These are phyloP conservation scores for Cranoglanis bouderius DNA, from an alignment of 2,113 vertebrate genomes.

Conservation along the genomic window DNA sequence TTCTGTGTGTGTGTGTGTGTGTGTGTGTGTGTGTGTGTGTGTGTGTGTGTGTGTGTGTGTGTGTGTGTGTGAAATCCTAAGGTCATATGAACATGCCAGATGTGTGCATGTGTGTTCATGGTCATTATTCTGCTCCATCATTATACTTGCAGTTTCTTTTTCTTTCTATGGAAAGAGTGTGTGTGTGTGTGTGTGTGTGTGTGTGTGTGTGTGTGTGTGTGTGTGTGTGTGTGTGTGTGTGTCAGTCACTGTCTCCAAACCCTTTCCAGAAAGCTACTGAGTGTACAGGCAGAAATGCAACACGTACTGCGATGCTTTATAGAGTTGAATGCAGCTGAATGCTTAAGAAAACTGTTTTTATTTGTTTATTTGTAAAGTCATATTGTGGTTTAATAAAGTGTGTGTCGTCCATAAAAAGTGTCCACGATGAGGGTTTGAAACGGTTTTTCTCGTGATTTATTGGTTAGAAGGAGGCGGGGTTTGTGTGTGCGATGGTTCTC, in stretches of 20 bases:
- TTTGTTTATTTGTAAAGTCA: neutral
- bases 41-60: slow-evolving; percentile 2
- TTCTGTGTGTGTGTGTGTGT: no score
- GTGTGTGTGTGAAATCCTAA: neutral
- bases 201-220: neutral
- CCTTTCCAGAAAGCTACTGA: neutral
- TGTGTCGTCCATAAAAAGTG: neutral
- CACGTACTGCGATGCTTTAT: neutral
- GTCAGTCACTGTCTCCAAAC: neutral
- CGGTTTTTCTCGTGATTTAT: neutral
- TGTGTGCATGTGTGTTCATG: no score
- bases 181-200: neutral
- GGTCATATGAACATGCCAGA: no score
- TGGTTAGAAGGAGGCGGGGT: neutral
- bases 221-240: neutral
- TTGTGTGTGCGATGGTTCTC: neutral
- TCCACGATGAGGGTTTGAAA: neutral
- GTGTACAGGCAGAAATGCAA: neutral
- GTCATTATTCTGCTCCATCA: no score
- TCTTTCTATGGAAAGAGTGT: no score
- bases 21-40: neutral
- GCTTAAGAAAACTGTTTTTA: neutral
- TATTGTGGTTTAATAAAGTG: neutral
- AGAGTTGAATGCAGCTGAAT: neutral
- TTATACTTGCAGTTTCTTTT: no score